Base-by-base conservation (phyloP, 1,140 invertebrate genomes). In the Euura saliciscinereae region DNA sequence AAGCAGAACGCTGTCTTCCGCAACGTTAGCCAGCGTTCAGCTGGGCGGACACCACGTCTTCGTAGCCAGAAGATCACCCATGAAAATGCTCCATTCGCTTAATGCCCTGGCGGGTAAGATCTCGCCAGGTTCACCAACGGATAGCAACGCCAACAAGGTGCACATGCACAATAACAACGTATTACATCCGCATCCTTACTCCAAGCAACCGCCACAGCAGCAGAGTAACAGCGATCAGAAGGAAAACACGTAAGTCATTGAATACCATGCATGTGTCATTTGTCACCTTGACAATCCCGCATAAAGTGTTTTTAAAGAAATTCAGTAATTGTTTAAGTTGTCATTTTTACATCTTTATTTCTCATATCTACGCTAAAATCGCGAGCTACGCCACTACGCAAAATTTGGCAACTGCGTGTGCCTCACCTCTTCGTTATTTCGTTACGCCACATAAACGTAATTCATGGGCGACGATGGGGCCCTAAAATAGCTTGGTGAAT, bases 61-160 rank as follows among this genome's bases (percentile, higher is more conserved):
- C 79, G 76, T 79, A 68, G 74, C 78, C 72, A 74, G 69, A 13
- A 82, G 82, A 72, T 79, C 71, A 67, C 84, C 82, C 44, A 87
- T 87, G 86, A 87, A 87, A 85, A 94, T 94, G 94, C 88, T 95
- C 82, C 92, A 93, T 84, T 93, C 93, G 74, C 86, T 94, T 84
- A 93, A 94, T 88, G 91, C 92, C 84, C 89, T 94, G 86, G 93
- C 93, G 85, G 92, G 92, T 80, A 95, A 95, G 86, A 93, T 94
- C 86, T 94, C 93, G 85, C 93, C 93, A 80, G 91, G 92, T 74
- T 88, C 88, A 72, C 88, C 86, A 8, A 88, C 86, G 70, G 88
- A 88, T 76, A 86, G 85, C 78, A 88, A 86, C 77, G 87, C 83
- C 44, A 88, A 86, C 73, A 88, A 80, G 75, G 86, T 87, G 66